Conservation (phyloP, 2,888 invertebrate genomes). For the Ephialtes manifestator region DNA sequence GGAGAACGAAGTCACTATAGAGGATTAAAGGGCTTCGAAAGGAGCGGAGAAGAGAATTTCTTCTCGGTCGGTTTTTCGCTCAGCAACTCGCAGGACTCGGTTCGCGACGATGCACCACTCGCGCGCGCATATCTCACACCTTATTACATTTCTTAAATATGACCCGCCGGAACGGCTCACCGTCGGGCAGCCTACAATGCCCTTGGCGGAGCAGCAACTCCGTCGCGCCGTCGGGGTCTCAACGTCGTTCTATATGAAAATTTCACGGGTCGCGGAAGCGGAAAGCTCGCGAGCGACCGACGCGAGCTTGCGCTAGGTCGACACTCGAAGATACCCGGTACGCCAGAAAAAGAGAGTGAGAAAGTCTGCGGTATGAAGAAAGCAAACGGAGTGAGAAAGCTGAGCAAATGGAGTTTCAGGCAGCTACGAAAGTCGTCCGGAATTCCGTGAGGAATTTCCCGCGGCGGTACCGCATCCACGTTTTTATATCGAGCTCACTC, state of each 20-base stretch:
- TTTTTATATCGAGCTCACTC: constrained; percentile 33
- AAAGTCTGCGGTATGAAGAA: constrained; percentile 4
- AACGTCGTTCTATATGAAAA: constrained; percentile 81
- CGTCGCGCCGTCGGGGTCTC: constrained; percentile 50
- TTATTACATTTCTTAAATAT: constrained; percentile 83
- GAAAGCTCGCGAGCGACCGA: constrained; percentile 75
- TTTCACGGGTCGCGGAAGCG: constrained; percentile 81
- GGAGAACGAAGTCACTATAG: constrained; percentile 51
- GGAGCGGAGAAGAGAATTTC: constrained; percentile 54
- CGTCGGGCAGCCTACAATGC: constrained; percentile 49
- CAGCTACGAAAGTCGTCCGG: constrained; percentile 52
- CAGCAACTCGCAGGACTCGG: constrained; percentile 38
- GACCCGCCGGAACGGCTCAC: constrained; percentile 71
- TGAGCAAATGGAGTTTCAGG: constrained; percentile 65
- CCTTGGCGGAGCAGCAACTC: constrained; percentile 45
- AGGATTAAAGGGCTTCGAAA: constrained; percentile 78
- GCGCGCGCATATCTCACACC: constrained; percentile 78
- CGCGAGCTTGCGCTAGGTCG: constrained; percentile 43
- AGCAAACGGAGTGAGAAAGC: constrained; percentile 32
- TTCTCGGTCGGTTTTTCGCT: constrained; percentile 33
- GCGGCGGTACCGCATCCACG: constrained; percentile 40
- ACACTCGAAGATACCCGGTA: constrained; percentile 54
- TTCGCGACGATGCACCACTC: constrained; percentile 73
- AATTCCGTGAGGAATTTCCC: constrained; percentile 62
- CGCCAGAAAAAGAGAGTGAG: constrained; percentile 47